Conservation (phyloP, 1,140 invertebrate genomes). For the Lepidostoma basale region DNA sequence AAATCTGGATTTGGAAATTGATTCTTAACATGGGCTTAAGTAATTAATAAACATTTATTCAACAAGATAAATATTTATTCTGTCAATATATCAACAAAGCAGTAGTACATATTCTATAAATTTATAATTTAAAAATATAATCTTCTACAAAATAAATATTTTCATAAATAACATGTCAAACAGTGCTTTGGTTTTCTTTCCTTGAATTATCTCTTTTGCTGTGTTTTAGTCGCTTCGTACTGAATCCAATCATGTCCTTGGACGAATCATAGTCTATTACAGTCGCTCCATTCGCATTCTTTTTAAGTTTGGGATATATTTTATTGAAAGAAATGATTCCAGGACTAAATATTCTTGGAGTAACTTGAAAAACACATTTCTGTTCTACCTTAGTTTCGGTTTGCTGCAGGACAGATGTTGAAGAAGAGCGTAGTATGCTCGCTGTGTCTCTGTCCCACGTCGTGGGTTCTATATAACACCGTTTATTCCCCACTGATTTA, state of each 20-base stretch:
- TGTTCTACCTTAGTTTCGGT: constrained; percentile 23
- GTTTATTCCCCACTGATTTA: constrained; percentile 60
- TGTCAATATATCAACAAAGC: constrained; percentile 14
- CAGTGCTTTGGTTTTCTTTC: constrained; percentile 26
- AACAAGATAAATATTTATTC: constrained; percentile 34
- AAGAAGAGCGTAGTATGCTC: constrained; percentile 38
- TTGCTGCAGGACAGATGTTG: constrained; percentile 29
- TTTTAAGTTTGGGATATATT: constrained; percentile 51
- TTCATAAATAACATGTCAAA: constrained; percentile 2
- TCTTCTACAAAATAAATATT: constrained; percentile 3
- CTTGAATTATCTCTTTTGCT: constrained; percentile 33
- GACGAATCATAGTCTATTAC: constrained; percentile 28
- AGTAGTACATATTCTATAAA: constrained; percentile 14
- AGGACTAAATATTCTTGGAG: constrained; percentile 43
- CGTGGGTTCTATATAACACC: constrained; percentile 60
- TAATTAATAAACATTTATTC: not conserved
- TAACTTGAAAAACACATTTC: constrained; percentile 37
- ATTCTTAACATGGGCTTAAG: too few species aligned
- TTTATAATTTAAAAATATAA: constrained; percentile 4
- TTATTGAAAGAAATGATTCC: constrained; percentile 49
- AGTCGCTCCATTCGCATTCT: constrained; percentile 9
- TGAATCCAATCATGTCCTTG: constrained; percentile 35
- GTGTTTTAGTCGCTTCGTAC: constrained; percentile 40
- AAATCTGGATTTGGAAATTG: too few species aligned
- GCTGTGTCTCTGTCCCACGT: constrained; percentile 53